A percentile compares a stretch with the other conserved stretches of the same genome.
These are phyloP conservation scores for Icerya purchasi DNA, from an alignment of 2,888 invertebrate species.

Conservation along the genomic window DNA sequence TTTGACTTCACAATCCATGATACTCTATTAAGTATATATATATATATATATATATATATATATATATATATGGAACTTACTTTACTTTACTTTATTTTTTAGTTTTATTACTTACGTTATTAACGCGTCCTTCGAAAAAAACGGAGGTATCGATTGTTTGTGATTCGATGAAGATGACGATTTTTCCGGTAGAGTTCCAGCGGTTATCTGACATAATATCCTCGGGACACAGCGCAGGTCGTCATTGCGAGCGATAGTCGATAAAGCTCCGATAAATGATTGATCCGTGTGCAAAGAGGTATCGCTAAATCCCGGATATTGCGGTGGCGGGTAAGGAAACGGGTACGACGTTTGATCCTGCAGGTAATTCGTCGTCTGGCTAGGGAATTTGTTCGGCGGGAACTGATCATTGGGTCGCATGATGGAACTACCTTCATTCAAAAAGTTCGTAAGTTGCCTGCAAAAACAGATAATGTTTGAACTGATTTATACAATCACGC, in stretches of 20 bases:
- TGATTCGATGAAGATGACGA: constrained; percentile 22
- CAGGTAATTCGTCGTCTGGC: too few relatives aligned
- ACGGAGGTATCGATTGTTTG: constrained; percentile 20
- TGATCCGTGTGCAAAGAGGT: constrained; percentile 13
- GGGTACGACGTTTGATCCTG: too few relatives aligned
- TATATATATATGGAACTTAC: too few relatives aligned
- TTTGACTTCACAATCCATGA: too few relatives aligned
- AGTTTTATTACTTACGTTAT: constrained; percentile 31
- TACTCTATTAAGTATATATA: too few relatives aligned
- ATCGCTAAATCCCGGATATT: constrained; percentile 5
- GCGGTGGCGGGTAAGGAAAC: neutral
- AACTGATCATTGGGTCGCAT: constrained; percentile 1
- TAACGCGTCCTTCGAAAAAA: constrained; percentile 27
- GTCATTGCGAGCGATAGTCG: constrained; percentile 44
- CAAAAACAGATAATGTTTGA: too few relatives aligned
- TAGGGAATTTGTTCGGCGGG: too few relatives aligned
- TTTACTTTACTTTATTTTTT: too few relatives aligned
- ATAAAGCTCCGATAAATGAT: constrained; percentile 30
- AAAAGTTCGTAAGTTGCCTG: neutral
- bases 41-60: too few relatives aligned
- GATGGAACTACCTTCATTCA: neutral
- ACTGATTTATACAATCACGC: too few relatives aligned
- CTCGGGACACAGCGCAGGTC: constrained; percentile 58
- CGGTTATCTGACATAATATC: constrained; percentile 55
- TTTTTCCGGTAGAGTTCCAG: constrained; percentile 27